Conservation (phyloP, 2,888 invertebrate species). For the Isoperla grammatica region DNA sequence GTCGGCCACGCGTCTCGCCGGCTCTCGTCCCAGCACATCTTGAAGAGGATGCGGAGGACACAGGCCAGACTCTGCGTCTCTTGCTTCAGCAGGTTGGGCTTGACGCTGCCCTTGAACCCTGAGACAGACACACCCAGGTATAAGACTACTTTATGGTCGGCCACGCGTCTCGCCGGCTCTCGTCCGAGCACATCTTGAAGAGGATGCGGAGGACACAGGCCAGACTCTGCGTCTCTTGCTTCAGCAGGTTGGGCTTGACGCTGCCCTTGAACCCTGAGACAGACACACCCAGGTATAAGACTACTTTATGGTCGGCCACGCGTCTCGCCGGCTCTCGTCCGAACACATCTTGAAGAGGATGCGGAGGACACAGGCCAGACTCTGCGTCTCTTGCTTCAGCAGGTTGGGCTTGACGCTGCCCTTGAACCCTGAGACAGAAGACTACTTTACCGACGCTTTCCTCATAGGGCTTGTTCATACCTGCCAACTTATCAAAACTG, state of each 20-base stretch:
- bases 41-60: slow-evolving; percentile 84
- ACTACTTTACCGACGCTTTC: slow-evolving; percentile 70
- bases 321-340: slow-evolving; percentile 73
- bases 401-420: slow-evolving; percentile 91
- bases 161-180: slow-evolving; percentile 74
- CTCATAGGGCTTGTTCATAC: no score
- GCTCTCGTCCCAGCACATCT: slow-evolving; percentile 90
- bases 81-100: slow-evolving; percentile 91
- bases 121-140: slow-evolving; percentile 68
- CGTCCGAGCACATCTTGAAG: slow-evolving; percentile 93
- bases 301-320: slow-evolving; percentile 76
- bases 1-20: slow-evolving; percentile 73
- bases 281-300: slow-evolving; percentile 76
- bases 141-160: slow-evolving; percentile 71
- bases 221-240: slow-evolving; percentile 92
- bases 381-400: slow-evolving; percentile 92
- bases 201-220: slow-evolving; percentile 90
- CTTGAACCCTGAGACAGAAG: slow-evolving; percentile 66
- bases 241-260: slow-evolving; percentile 88
- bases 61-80: slow-evolving; percentile 95
- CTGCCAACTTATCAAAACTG: no score
- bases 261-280: slow-evolving; percentile 75
- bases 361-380: slow-evolving; percentile 85
- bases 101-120: slow-evolving; percentile 80
- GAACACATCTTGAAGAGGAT: slow-evolving; percentile 94